A percentile compares a stretch with the other conserved stretches of the same genome.
These are phyloP conservation scores for Metacarcinus magister DNA, from an alignment of 2,888 invertebrate genomes.

Conservation along the genomic window DNA sequence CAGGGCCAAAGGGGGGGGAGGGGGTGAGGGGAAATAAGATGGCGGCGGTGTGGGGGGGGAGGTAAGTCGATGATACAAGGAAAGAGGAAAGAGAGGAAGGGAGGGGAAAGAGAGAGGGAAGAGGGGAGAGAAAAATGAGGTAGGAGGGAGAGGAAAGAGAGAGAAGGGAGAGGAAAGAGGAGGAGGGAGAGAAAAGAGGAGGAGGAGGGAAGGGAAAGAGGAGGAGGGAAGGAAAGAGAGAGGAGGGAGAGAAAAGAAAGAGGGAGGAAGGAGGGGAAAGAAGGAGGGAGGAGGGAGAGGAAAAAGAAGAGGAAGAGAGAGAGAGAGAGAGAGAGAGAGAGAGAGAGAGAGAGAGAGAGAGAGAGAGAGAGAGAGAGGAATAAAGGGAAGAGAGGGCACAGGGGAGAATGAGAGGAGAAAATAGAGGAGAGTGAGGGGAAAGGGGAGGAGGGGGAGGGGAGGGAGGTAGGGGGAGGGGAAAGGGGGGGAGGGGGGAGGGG, in stretches of 20 bases:
- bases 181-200: background rate
- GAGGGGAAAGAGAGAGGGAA: too few relatives aligned
- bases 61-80: background rate
- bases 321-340: slow-evolving; percentile 53
- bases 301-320: background rate
- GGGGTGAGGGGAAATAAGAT: background rate
- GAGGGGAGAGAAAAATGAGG: too few relatives aligned
- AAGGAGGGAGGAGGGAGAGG: background rate
- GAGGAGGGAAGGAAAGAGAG: background rate
- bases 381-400: background rate
- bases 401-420: background rate
- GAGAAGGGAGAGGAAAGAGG: too few relatives aligned
- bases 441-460: background rate
- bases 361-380: too few relatives aligned
- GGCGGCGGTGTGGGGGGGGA: background rate
- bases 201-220: background rate
- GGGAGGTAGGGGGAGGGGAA: background rate
- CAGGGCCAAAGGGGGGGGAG: background rate
- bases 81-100: background rate
- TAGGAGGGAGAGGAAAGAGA: background rate
- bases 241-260: background rate
- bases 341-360: slow-evolving; percentile 28
- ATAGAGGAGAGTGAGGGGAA: background rate
- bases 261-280: background rate
- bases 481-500: background rate